Conservation (phyloP, 2,113 vertebrate genomes). For the Camelus bactrianus region DNA sequence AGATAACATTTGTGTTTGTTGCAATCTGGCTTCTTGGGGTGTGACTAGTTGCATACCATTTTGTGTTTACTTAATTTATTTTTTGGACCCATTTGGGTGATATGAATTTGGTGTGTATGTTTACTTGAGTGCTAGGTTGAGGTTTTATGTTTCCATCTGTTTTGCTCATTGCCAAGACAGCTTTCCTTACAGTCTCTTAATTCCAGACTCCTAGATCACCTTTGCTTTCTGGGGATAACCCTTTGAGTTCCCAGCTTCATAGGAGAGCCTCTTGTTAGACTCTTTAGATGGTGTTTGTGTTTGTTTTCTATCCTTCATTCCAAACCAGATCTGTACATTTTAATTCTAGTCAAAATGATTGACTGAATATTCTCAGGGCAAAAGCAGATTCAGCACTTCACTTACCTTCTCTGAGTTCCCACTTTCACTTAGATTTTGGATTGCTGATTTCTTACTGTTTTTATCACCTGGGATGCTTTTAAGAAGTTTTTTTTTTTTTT, state of each 20-base stretch:
- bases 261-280: background rate
- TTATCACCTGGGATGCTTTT: background rate
- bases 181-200: background rate
- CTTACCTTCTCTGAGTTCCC: background rate
- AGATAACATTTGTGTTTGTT: too few relatives aligned
- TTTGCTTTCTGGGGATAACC: background rate
- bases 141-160: background rate
- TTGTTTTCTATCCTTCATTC: background rate
- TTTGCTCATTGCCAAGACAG: background rate
- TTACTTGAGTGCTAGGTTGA: background rate
- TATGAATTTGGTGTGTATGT: background rate
- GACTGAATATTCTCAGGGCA: background rate
- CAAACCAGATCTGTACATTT: background rate
- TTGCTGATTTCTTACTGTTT: conserved; percentile 15
- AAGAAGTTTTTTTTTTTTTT: conserved; percentile 14
- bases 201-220: background rate
- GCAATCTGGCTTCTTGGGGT: too few relatives aligned
- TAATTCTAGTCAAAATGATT: background rate
- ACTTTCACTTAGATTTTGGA: conserved; percentile 13
- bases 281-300: background rate
- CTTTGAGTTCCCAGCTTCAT: background rate
- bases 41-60: background rate
- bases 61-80: background rate
- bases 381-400: background rate
- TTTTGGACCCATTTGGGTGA: background rate